phyloP scores from a whole-genome alignment of 2,797 vertebrate genomes.

The Amblyraja radiata region DNA sequence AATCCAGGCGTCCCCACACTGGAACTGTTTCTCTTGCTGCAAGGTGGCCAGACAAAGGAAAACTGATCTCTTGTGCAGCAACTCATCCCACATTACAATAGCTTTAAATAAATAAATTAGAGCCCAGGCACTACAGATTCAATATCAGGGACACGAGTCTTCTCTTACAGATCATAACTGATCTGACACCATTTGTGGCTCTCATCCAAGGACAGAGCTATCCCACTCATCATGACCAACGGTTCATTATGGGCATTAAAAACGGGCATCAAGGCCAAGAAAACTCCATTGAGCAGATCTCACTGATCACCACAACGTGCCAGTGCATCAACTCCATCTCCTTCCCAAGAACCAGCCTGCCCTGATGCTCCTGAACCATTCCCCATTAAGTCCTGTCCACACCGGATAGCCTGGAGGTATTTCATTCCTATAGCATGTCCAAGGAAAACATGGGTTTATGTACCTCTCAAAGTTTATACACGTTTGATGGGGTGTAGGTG shows the following conservation, averaged over 20 bases:
- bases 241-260: not conserved
- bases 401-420: too few species aligned
- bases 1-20: not conserved
- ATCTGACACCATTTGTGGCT: not conserved
- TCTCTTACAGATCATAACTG: slow-evolving; percentile 5
- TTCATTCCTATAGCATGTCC: too few species aligned
- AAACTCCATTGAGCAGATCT: not conserved
- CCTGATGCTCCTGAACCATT: too few species aligned
- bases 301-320: too few species aligned
- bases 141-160: not conserved
- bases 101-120: slow-evolving; percentile 35
- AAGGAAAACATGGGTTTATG: too few species aligned
- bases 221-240: too few species aligned
- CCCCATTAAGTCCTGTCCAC: too few species aligned
- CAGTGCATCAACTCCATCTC: not conserved
- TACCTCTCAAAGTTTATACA: too few species aligned
- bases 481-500: too few species aligned
- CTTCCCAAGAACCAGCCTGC: not conserved
- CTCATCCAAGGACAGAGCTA: not conserved
- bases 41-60: not conserved
- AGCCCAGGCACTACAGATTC: not conserved
- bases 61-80: not conserved
- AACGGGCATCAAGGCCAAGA: not conserved
- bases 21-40: not conserved
- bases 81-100: slow-evolving; percentile 1